Evolutionary conservation across 2,113 vertebrate genomes (phyloP), one percentile per base, ranked within the genome.

Genomic region (Xenus cinereus): DNA sequence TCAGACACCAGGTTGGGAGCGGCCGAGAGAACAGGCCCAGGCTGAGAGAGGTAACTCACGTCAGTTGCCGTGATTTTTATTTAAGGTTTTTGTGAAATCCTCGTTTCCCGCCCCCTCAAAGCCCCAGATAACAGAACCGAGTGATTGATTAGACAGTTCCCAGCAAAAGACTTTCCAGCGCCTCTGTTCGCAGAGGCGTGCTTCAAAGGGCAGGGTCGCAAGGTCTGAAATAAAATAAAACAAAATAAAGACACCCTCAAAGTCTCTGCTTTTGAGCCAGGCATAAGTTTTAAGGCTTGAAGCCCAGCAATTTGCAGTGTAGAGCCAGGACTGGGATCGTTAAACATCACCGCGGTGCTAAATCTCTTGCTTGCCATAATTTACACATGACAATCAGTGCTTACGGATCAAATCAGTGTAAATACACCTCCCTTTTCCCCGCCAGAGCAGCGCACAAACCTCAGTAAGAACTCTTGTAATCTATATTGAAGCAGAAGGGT

Each of bases 401-500:
- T 64, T 20, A 35, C 33, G n/a, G 43, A 72, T 57, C 10, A 48
- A 35, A 72, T 15, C 9, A 4, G 71, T 51, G 32, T 10, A n/a
- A 66, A 66, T 2, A 6, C 56, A 79, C 9, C 12, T 84, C 60
- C 66, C 30, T 68, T 43, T 33, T 63, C 27, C 32, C 35, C 17
- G 67, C n/a, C 2, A 0, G 37, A 93, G 62, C 50, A 41, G 18
- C 0, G 0, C 33, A 48, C 62, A 67, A 37, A 32, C 46, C 78
- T 79, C 56, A 43, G 43, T 6, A 21, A 13, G 66, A 63, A 14
- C 28, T 37, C 59, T 74, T 17, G 23, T 32, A 66, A 50, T 76
- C 51, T 28, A 4, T 30, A 54, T 2, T 0, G 3, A 81, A 71
- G n/a, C 12, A 69, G 37, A 56, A 84, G n/a, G 6, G 3, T 51